Base-by-base conservation (phyloP, 1,140 invertebrate species). In the Drosophila kikkawai region DNA sequence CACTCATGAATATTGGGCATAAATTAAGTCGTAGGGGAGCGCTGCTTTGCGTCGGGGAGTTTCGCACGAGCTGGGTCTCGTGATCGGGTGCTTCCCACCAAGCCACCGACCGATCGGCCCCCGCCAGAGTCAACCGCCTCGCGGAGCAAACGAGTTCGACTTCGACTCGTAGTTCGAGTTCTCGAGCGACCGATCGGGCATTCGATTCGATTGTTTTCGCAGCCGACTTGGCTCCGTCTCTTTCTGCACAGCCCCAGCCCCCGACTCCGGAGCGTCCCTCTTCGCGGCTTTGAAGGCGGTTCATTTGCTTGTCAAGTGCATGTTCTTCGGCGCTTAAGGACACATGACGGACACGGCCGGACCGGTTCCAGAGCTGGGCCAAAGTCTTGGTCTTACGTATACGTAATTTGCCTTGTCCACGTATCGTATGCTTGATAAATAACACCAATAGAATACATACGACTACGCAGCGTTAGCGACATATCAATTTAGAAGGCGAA, bases 261-360 rank as follows among this genome's bases (percentile, higher is more conserved):
- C 61, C 15, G 42, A 51, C 45, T 55, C 37, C 51, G 51, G 51
- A 56, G 19, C 53, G 53, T 29, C 34, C 22, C 39, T 77, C 32
- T 37, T 17, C 36, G 45, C 67, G 48, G 47, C 44, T 75, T 79
- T 75, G 84, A 90, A 84, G 84, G 84, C 82, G 84, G 79, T 85
- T 85, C 82, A 60, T 85, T 85, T 79, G 68, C 85, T 90, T 73
- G 84, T 84, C 84, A 88, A 88, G 84, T 88, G 84, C 84, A 90
- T 79, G 77, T 90, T 79, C 75, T 71, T 64, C 61, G 79, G 47
- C 71, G 74, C 63, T 74, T 88, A 84, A 88, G 84, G 85, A 88
- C 84, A 55, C 63, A 58, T 53, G 48, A 42, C 68, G 74, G 51
- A 55, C 51, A 19, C 17, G 50, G 32, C 34, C 51, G 36, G 61